phyloP scores from a whole-genome alignment of 2,797 vertebrate species.

The Crax fasciolata region DNA sequence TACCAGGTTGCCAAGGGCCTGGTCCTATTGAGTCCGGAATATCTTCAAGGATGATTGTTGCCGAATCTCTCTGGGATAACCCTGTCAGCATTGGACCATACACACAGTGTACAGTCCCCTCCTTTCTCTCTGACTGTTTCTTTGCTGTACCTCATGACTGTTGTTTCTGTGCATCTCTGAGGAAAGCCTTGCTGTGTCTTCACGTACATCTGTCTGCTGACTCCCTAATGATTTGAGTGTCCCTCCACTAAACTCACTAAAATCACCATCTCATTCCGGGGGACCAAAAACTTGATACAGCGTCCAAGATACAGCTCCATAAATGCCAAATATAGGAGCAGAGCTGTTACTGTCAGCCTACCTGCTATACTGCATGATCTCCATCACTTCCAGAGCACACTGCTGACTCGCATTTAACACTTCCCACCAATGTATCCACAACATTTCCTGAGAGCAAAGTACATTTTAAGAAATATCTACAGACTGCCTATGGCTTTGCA shows the following conservation, averaged over 20 bases:
- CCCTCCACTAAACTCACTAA: background rate
- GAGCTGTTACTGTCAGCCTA: background rate
- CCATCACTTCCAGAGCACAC: background rate
- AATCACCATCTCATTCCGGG: background rate
- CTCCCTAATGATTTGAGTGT: fast-evolving
- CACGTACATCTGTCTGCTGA: background rate
- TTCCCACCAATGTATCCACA: background rate
- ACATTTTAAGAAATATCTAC: background rate
- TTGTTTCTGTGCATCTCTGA: background rate
- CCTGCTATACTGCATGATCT: background rate
- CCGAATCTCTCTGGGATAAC: background rate
- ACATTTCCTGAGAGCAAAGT: background rate
- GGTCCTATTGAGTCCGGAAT: background rate
- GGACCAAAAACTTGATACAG: background rate
- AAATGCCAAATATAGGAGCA: background rate
- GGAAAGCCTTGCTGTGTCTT: fast-evolving
- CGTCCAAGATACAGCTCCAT: background rate
- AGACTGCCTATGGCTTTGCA: background rate
- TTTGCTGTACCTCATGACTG: background rate
- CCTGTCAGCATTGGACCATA: background rate
- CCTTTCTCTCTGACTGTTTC: background rate
- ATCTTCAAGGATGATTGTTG: background rate
- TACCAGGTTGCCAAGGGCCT: background rate
- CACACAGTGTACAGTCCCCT: background rate
- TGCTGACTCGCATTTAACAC: background rate